Conservation (phyloP, 2,888 invertebrate species). For the Andrena dorsata region DNA sequence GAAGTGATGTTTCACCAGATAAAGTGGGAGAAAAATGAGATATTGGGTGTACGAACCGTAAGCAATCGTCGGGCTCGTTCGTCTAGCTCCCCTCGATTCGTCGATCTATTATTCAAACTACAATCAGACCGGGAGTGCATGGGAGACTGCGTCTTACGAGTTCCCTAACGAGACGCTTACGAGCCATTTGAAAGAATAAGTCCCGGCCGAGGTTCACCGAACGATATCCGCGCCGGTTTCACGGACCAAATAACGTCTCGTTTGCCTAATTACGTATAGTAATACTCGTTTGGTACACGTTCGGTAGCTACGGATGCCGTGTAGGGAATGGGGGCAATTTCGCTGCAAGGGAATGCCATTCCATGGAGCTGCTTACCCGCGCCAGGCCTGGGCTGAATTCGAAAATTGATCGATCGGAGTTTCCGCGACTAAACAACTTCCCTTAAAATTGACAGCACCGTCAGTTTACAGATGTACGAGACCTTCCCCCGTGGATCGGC, state of each 20-base stretch:
- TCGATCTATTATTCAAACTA: conserved; percentile 64
- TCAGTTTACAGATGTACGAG: too few species aligned
- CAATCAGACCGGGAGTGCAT: conserved; percentile 38
- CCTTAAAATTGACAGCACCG: too few species aligned
- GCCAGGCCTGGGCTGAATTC: neutral
- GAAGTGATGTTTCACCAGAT: neutral
- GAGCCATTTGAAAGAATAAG: conserved; percentile 54
- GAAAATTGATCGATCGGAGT: conserved; percentile 1
- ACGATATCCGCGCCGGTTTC: conserved; percentile 9
- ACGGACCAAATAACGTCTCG: conserved; percentile 19
- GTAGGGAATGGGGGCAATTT: conserved; percentile 1
- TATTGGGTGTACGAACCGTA: conserved; percentile 2
- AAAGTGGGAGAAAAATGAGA: neutral
- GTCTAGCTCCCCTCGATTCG: conserved; percentile 29
- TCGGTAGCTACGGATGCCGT: neutral
- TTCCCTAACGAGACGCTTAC: conserved; percentile 54
- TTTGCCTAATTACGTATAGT: conserved; percentile 25
- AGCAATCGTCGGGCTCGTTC: conserved; percentile 4
- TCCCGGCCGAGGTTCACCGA: conserved; percentile 19
- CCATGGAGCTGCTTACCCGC: neutral
- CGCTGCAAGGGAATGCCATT: neutral
- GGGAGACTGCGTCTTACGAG: conserved; percentile 49
- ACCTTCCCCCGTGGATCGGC: too few species aligned
- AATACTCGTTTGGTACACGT: conserved; percentile 14
- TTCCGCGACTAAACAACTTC: neutral